Conservation (phyloP, 2,888 invertebrate species). For the Eupelmus urozonus region DNA sequence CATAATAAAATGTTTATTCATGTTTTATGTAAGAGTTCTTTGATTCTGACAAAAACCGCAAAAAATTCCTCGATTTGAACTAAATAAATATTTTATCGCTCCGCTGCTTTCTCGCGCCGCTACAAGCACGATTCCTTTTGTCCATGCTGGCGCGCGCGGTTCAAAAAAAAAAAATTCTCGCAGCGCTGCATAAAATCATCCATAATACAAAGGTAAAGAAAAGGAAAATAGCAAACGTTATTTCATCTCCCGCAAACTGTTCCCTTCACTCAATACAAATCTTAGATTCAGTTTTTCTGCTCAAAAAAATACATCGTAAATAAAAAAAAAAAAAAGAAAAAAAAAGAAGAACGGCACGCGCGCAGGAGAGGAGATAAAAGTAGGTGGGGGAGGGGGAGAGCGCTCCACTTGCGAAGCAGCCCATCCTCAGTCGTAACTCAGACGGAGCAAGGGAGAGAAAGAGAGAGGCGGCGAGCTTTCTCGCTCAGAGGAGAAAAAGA, state of each 20-base stretch:
- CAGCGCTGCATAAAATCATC: not conserved
- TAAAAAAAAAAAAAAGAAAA: constrained; percentile 1
- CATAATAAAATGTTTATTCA: constrained; percentile 18
- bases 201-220: constrained; percentile 15
- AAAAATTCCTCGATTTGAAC: not conserved
- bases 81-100: constrained; percentile 20
- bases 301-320: constrained; percentile 10
- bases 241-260: constrained; percentile 10
- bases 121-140: too few species aligned
- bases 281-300: constrained; percentile 26
- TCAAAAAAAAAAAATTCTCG: not conserved
- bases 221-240: constrained; percentile 18
- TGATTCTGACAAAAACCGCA: not conserved
- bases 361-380: too few species aligned
- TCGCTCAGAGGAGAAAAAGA: constrained; percentile 16
- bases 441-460: not conserved
- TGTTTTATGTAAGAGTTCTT: not conserved
- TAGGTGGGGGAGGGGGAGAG: not conserved
- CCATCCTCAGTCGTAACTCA: constrained; percentile 37
- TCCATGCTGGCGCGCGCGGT: too few species aligned
- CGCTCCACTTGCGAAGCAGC: not conserved
- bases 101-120: not conserved
- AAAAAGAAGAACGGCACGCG: constrained; percentile 2
- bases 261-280: constrained; percentile 7
- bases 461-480: constrained; percentile 4